These are phyloP conservation scores for Megaustenia siamemsis DNA, from an alignment of 2,888 invertebrate species.

Conservation along the genomic window DNA sequence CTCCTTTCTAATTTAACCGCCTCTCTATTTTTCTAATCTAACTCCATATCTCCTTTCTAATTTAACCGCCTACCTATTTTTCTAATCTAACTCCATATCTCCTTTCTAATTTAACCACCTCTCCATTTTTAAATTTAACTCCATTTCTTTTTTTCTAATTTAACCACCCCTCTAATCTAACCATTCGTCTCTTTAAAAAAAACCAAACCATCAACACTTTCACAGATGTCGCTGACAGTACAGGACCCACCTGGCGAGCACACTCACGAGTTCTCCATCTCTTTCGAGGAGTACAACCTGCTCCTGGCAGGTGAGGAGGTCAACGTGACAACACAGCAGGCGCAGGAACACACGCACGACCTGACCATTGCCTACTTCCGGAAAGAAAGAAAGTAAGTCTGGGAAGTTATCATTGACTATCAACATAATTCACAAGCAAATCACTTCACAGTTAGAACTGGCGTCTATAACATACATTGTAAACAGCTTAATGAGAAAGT, in stretches of 20 bases:
- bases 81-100: not conserved
- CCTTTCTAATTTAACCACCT: not conserved
- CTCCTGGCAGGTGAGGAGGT: not conserved
- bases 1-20: no score
- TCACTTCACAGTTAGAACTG: no score
- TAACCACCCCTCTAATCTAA: no score
- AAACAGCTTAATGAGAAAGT: no score
- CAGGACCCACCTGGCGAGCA: slow-evolving; percentile 37
- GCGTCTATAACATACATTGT: no score
- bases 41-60: not conserved
- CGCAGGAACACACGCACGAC: slow-evolving; percentile 26
- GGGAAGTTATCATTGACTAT: no score
- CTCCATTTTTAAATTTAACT: not conserved
- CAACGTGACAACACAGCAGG: not conserved
- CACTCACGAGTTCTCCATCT: not conserved
- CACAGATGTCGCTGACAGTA: slow-evolving; percentile 14
- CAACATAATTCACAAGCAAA: no score
- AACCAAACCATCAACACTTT: not conserved
- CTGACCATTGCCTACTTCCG: not conserved
- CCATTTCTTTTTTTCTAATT: no score
- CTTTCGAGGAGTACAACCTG: not conserved
- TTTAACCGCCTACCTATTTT: not conserved
- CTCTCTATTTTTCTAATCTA: not conserved
- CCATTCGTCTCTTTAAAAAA: no score
- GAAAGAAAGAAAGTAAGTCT: not conserved